phyloP scores from a whole-genome alignment of 1,140 invertebrate species.

The Sminthurides bifidus region DNA sequence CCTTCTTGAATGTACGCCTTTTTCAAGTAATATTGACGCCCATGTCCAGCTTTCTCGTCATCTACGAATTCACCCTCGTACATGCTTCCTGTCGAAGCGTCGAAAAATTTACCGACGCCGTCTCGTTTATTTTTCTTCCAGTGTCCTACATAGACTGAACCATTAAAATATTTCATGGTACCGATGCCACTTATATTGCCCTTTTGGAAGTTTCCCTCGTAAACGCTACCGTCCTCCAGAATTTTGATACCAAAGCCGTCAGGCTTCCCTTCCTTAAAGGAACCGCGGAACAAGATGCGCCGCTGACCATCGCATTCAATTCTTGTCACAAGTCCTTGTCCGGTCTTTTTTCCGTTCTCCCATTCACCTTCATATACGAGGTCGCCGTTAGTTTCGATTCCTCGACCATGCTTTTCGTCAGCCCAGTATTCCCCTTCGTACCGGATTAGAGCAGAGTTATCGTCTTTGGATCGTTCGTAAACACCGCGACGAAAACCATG shows the following conservation, averaged over 20 bases:
- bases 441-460: no score
- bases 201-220: slow-evolving; percentile 48
- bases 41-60: slow-evolving; percentile 44
- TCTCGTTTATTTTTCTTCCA: slow-evolving; percentile 23
- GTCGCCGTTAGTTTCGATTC: slow-evolving; percentile 40
- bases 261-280: slow-evolving; percentile 22
- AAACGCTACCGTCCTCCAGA: slow-evolving; percentile 46
- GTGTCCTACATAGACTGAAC: slow-evolving; percentile 29
- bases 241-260: slow-evolving; percentile 41
- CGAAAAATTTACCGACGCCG: slow-evolving; percentile 20
- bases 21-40: slow-evolving; percentile 46
- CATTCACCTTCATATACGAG: slow-evolving; percentile 31
- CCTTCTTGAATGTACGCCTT: slow-evolving; percentile 50
- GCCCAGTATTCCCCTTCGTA: slow-evolving; percentile 41
- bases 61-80: slow-evolving; percentile 49
- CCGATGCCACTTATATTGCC: slow-evolving; percentile 51
- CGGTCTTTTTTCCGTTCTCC: slow-evolving; percentile 22
- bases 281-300: slow-evolving; percentile 18
- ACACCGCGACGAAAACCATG: slow-evolving; percentile 21
- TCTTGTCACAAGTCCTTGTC: slow-evolving; percentile 18
- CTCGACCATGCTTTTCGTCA: slow-evolving; percentile 41
- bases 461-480: slow-evolving; percentile 10
- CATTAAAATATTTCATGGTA: slow-evolving; percentile 38
- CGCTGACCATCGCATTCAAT: neutral
- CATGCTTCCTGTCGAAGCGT: slow-evolving; percentile 42